These are phyloP conservation scores for Hafferia zeledoni DNA, from an alignment of 2,797 vertebrate species.

Conservation along the genomic window DNA sequence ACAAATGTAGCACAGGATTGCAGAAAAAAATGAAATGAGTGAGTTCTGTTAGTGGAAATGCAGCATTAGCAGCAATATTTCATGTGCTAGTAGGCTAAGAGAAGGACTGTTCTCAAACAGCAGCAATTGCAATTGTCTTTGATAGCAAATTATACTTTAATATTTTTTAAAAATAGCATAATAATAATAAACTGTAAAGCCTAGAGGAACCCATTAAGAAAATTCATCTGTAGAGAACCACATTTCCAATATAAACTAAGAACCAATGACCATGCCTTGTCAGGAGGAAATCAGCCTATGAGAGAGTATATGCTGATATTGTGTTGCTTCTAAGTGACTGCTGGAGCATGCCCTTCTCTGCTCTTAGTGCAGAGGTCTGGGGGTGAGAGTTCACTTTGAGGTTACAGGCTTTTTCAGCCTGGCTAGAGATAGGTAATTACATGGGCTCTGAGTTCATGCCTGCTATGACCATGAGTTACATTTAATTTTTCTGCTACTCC, in stretches of 20 bases:
- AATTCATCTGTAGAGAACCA: not conserved
- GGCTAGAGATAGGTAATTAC: not conserved
- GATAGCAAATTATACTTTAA: not conserved
- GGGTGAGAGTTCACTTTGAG: slow-evolving; percentile 6
- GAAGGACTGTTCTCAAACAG: not conserved
- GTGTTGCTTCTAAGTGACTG: not conserved
- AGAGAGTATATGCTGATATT: not conserved
- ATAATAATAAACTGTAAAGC: not conserved
- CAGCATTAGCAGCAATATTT: not conserved
- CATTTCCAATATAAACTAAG: not conserved
- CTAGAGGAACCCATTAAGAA: not conserved
- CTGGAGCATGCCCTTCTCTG: not conserved
- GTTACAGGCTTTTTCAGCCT: not conserved
- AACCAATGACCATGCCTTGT: not conserved
- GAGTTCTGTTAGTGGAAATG: not conserved
- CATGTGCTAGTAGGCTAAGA: not conserved
- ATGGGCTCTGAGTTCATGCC: not conserved
- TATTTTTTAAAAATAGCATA: not conserved
- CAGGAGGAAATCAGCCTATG: not conserved
- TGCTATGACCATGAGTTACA: not conserved
- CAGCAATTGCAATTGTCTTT: not conserved
- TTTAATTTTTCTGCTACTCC: not conserved
- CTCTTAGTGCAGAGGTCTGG: not conserved
- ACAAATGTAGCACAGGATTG: not conserved
- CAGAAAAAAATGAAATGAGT: not conserved